Conservation (phyloP, 2,888 invertebrate genomes). For the Sisyra terminalis region DNA sequence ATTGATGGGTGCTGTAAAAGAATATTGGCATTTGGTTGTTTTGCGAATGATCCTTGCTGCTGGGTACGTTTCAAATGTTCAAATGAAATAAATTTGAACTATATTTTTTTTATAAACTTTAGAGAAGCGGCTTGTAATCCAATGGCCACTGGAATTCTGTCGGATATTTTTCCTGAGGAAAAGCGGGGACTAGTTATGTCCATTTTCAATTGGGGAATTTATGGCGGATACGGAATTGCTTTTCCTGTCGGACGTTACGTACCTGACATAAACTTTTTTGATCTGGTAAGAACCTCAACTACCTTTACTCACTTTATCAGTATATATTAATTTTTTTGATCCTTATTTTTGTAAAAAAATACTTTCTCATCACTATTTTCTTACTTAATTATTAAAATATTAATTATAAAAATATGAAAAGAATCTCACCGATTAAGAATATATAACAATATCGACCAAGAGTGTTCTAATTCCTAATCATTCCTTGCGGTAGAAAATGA, state of each 20-base stretch:
- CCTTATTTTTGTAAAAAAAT: background rate
- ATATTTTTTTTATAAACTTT: conserved; percentile 11
- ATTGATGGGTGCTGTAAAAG: conserved; percentile 66
- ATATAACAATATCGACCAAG: too few relatives aligned
- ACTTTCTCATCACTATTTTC: background rate
- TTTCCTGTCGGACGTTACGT: conserved; percentile 83
- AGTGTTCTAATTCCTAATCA: too few relatives aligned
- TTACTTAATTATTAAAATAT: background rate
- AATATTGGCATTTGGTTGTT: conserved; percentile 82
- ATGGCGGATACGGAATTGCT: conserved; percentile 83
- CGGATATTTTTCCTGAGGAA: conserved; percentile 63
- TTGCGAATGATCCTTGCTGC: conserved; percentile 75
- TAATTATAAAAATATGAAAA: too few relatives aligned
- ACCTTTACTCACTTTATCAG: background rate
- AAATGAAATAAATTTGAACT: background rate
- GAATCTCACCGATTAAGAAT: too few relatives aligned
- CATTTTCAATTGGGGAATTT: conserved; percentile 91
- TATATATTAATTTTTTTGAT: background rate
- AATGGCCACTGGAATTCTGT: conserved; percentile 65
- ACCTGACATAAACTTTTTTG: conserved; percentile 55
- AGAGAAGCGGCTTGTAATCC: conserved; percentile 81
- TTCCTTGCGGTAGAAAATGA: too few relatives aligned
- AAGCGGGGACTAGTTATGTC: conserved; percentile 80
- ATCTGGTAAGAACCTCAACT: conserved; percentile 35
- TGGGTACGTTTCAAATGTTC: conserved; percentile 33